These are phyloP conservation scores for Cassiopea andromeda DNA, from an alignment of 30 jellyfish, hydroid and myxozoan genomes.

Conservation along the genomic window DNA sequence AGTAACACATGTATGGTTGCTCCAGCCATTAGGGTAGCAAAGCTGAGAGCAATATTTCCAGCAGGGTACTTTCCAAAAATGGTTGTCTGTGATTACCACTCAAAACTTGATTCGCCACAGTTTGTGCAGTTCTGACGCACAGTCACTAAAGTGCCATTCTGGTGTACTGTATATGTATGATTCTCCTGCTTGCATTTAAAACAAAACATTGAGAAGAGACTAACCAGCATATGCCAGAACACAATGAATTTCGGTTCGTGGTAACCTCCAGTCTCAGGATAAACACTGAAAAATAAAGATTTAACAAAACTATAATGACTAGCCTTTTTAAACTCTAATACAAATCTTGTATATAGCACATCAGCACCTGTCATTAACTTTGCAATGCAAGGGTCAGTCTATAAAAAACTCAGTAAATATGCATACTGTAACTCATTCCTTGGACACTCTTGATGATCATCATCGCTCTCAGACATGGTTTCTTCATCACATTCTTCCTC, in stretches of 20 bases:
- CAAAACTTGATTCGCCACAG: constrained; percentile 39
- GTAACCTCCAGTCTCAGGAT: constrained; percentile 26
- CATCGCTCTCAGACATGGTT: background rate
- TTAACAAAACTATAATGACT: background rate
- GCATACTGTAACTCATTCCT: constrained; percentile 1
- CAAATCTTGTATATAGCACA: background rate
- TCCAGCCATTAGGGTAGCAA: constrained; percentile 53
- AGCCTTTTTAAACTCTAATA: background rate
- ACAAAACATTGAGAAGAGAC: constrained; percentile 45
- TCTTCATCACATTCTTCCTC: background rate
- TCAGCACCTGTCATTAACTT: background rate
- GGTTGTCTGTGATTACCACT: constrained; percentile 50
- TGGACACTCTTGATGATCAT: background rate
- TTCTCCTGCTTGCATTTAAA: constrained; percentile 22
- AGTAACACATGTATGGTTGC: background rate
- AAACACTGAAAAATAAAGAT: constrained; percentile 6
- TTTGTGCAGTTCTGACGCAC: constrained; percentile 51
- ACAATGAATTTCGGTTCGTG: constrained; percentile 55
- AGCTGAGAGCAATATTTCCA: constrained; percentile 56
- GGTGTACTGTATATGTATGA: constrained; percentile 17
- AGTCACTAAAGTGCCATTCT: constrained; percentile 61
- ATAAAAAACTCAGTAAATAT: background rate
- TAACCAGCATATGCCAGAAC: constrained; percentile 27
- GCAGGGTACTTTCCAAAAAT: constrained; percentile 50
- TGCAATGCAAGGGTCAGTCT: background rate